These are phyloP conservation scores for Drosophila aldrichi DNA, from an alignment of 2,888 invertebrate genomes.

Conservation along the genomic window DNA sequence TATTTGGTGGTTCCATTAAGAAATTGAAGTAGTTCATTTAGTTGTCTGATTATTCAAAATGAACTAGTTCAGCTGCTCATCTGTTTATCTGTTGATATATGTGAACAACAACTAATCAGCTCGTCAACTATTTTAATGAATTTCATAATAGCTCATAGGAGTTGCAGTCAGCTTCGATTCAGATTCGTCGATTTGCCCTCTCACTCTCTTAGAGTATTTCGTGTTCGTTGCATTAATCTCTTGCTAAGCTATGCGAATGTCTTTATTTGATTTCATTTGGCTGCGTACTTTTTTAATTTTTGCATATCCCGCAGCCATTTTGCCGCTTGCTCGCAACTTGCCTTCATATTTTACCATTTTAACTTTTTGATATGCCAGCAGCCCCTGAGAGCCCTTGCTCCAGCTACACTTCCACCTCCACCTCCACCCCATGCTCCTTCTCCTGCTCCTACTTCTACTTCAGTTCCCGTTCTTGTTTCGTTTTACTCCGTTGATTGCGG, in stretches of 20 bases:
- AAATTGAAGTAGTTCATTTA: neutral
- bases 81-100: too few relatives aligned
- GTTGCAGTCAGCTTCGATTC: too few relatives aligned
- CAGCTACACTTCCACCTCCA: too few relatives aligned
- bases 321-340: constrained; percentile 29
- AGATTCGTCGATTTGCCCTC: too few relatives aligned
- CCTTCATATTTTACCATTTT: constrained; percentile 46
- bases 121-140: too few relatives aligned
- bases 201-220: constrained; percentile 11
- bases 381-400: constrained; percentile 2
- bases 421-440: neutral
- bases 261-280: constrained; percentile 54
- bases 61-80: neutral
- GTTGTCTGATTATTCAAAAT: too few relatives aligned
- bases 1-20: neutral
- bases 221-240: neutral
- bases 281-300: constrained; percentile 61
- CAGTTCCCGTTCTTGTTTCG: constrained; percentile 11
- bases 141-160: too few relatives aligned
- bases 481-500: constrained; percentile 40
- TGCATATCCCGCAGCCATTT: constrained; percentile 65
- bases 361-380: constrained; percentile 47
- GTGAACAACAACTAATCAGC: too few relatives aligned
- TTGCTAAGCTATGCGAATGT: neutral
- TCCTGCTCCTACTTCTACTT: neutral